Evolutionary conservation across 2,797 vertebrate genomes (phyloP), one percentile per base, ranked within the genome.

Genomic region (Malacoctenus gilli): DNA sequence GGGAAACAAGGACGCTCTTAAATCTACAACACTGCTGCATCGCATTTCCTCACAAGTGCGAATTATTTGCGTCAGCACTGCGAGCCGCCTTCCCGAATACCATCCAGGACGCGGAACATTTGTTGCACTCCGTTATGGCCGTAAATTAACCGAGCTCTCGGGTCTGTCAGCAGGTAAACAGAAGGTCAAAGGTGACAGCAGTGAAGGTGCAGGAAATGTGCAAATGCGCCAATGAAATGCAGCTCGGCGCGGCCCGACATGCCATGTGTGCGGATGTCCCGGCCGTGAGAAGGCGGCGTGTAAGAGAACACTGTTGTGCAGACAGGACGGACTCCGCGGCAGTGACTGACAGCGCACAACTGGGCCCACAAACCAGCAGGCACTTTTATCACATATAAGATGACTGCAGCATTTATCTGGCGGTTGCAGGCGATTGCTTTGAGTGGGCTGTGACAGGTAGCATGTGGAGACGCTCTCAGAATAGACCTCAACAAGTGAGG

Each of bases 181-280:
- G 21, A 64, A 41, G 35, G 49, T 41, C 30, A 43, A 72, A 78
- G 60, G 52, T 28, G 16, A 30, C 38, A 42, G 34, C 38, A 37
- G 9, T 51, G 37, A 80, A 82, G 59, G 43, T 52, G 38, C 43
- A 73, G 73, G 42, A 83, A 85, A 66, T 65, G 59, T 18, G 8
- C 50, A 77, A 72, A 86, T 58, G 68, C 63, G 64, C 43, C 51
- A 18, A 20, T 73, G 71, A 80, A 79, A 80, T 44, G 30, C 46
- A 83, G 73, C 44, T 82, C 41, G 40, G 63, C 18, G 46, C 13
- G 12, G 73, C 63, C n/a, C n/a, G n/a, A n/a, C n/a, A 82, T 73
- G 68, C 64, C 69, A 72, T 67, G 53, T 72, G 79, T 85, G 66
- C 83, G 74, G 62, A 81, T 80, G 77, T 75, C 82, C 41, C 58